phyloP scores from a whole-genome alignment of 2,113 vertebrate genomes.

The Dermatemys mawii region DNA sequence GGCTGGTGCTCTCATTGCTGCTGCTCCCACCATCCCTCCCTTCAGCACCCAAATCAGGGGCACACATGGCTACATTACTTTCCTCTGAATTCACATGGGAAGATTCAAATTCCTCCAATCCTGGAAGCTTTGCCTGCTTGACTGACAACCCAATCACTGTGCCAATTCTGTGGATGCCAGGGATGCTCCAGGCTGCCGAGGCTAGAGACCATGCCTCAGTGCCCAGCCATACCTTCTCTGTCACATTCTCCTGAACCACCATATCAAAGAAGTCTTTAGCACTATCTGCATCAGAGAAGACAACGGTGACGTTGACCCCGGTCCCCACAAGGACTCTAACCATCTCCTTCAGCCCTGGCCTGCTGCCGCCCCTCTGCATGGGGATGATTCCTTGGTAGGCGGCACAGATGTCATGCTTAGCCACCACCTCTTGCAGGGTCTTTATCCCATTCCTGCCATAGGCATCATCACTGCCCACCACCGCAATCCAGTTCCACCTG shows the following conservation, averaged over 20 bases:
- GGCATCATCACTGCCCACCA: constrained; percentile 74
- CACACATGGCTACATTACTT: fast-evolving
- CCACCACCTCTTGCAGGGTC: constrained; percentile 68
- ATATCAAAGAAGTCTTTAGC: constrained; percentile 71
- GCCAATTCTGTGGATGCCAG: constrained; percentile 77
- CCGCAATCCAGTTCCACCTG: constrained; percentile 85
- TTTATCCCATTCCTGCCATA: constrained; percentile 71
- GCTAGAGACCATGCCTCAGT: constrained; percentile 82
- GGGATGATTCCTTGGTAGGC: constrained; percentile 76
- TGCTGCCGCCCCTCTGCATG: fast-evolving
- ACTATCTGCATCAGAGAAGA: constrained; percentile 41
- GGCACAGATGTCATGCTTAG: constrained; percentile 66
- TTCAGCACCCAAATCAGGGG: fast-evolving
- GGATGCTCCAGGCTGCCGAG: constrained; percentile 42
- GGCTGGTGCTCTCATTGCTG: fast-evolving
- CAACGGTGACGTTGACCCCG: constrained; percentile 54
- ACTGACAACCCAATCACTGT: constrained; percentile 81
- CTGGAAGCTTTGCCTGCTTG: constrained; percentile 40
- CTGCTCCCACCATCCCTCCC: fast-evolving
- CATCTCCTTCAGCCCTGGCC: constrained; percentile 23
- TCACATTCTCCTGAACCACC: constrained; percentile 78
- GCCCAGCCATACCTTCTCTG: constrained; percentile 85
- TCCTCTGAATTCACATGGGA: neutral
- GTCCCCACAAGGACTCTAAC: constrained; percentile 41
- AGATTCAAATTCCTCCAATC: constrained; percentile 71